Evolutionary conservation across 2,888 invertebrate genomes (phyloP), one percentile per base, ranked within the genome.

Genomic region (Apamea epomidion): DNA sequence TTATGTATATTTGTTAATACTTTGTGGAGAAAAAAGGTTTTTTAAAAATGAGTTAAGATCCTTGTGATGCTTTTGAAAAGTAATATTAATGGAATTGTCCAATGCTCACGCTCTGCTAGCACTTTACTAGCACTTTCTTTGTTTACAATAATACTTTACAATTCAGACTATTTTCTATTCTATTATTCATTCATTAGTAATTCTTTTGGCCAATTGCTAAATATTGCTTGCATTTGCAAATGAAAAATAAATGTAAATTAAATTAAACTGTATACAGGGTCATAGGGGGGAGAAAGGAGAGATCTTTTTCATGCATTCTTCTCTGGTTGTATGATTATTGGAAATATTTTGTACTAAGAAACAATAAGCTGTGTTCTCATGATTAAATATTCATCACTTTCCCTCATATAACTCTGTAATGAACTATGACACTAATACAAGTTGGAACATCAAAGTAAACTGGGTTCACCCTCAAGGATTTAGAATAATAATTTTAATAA

Each of bases 181-280:
- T 6, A 65, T 45, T 29, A 70, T 48, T 70, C 54, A 54, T 54
- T 25, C 54, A 42, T 29, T 4, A 25, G 77, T 58, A 14, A 16
- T 48, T 77, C 6, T 18, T n/a, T 18, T 51, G 6, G 18, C 42
- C 51, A 51, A 62, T 69, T 69, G 78, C 32, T 48, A 45, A 62
- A 81, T 48, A 25, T 45, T 62, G 51, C 32, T 83, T 54, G 68
- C n/a, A 8, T 76, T 42, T 76, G 67, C 60, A 51, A 60, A 54
- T 62, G 21, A 8, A n/a, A 76, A 48, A 42, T 12, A n/a, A 45
- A 29, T 32, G 8, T 32, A 5, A 51, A 51, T 54, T 0, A 21
- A 42, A 68, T 58, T 8, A 25, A 25, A 51, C 4, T 12, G 12
- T 51, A 14, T 51, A 29, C 14, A 32, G 10, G 21, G 16, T 32